These are phyloP conservation scores for Acanthis flammea DNA, from an alignment of 2,797 vertebrate genomes.

Conservation along the genomic window DNA sequence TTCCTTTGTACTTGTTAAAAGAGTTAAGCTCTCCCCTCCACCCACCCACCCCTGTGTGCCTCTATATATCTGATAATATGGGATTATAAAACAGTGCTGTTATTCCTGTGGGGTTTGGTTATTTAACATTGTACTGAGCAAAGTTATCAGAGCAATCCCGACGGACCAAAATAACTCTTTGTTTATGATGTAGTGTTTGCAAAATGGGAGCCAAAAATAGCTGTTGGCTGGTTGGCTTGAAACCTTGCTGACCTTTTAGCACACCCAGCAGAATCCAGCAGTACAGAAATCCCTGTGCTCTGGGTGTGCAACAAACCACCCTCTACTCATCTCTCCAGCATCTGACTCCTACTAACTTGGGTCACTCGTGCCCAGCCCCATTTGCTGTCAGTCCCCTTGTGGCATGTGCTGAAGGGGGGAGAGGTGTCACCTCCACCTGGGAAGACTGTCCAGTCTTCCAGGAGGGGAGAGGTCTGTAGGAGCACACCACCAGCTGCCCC, in stretches of 20 bases:
- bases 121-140: constrained; percentile 53
- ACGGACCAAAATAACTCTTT: constrained; percentile 48
- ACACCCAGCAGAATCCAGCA: neutral
- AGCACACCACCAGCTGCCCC: neutral
- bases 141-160: constrained; percentile 44
- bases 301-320: neutral
- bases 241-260: constrained; percentile 46
- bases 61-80: constrained; percentile 36
- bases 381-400: neutral
- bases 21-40: neutral
- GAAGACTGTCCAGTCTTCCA: neutral
- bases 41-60: neutral
- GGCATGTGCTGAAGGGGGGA: neutral
- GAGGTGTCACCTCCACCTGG: neutral
- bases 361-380: rapidly evolving
- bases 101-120: constrained; percentile 43
- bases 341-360: neutral
- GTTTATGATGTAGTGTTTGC: constrained; percentile 35
- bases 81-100: constrained; percentile 6
- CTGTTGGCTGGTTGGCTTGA: constrained; percentile 8
- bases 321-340: neutral
- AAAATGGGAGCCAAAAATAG: constrained; percentile 60
- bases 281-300: neutral
- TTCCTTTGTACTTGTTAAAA: neutral
- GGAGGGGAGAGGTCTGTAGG: neutral